Evolutionary conservation across 1,140 invertebrate species (phyloP), one percentile per base, ranked within the genome.

Genomic region (Andrena cerasifolii): DNA sequence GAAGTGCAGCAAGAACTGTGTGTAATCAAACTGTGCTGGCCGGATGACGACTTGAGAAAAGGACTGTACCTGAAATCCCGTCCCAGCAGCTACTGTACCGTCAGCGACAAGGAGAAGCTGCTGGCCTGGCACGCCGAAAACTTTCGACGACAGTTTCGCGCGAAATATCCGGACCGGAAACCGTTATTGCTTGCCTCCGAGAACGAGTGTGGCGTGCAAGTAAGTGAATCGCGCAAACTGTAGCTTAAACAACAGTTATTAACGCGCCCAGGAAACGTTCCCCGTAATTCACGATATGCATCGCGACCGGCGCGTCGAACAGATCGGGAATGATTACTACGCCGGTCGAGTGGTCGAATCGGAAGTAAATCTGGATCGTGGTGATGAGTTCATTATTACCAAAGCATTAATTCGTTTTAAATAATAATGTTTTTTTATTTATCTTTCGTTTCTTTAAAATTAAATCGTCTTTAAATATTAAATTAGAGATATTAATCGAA

Each of bases 151-250:
- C 97, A 98, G 84, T 97, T 95, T 93, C 91, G 93, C 26, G 93
- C 94, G 73, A 92, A 95, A 62, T 96, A 95, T 89, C 93, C 94
- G 1, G 90, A 95, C 62, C 93, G 96, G 72, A 95, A 95, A 80
- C 96, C 96, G 12, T 87, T 98, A 51, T 92, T 98, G 40, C 89
- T 98, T 18, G 96, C 95, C 31, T 94, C 95, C 54, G 94, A 95
- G 53, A 98, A 98, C 92, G 97, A 98, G 92, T 98, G 96, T 89
- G 95, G 95, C 53, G 87, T 95, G 47, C 95, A 96, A 94, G 95
- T 96, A 90, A 86, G 80, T 84, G 18, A 70, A 10, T n/a, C n/a
- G 65, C 7, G 28, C 3, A 4, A 36, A 51, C n/a, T n/a, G n/a
- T n/a, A n/a, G n/a, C n/a, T n/a, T n/a, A n/a, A n/a, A n/a, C n/a